Evolutionary conservation across 2,797 vertebrate genomes (phyloP).

Genomic region (Notolepis coatsorum): DNA sequence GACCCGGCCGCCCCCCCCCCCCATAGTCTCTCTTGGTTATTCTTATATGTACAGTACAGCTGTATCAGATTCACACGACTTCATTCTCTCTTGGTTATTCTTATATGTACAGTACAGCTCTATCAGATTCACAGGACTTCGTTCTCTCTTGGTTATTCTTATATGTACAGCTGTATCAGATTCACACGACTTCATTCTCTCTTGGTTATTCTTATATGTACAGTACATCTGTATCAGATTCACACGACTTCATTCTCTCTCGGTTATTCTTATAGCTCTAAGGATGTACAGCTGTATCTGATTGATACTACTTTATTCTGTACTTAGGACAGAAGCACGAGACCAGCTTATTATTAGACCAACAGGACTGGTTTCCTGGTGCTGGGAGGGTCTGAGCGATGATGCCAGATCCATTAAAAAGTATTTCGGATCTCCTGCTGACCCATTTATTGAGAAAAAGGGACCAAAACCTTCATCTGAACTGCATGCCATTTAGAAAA

Average conservation of each 20-base stretch:
- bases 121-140: too few relatives aligned
- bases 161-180: too few relatives aligned
- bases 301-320: constrained; percentile 38
- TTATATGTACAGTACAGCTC: too few relatives aligned
- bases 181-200: too few relatives aligned
- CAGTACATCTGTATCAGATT: too few relatives aligned
- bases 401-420: constrained; percentile 5
- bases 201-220: too few relatives aligned
- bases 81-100: too few relatives aligned
- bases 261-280: constrained; percentile 44
- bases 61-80: constrained; percentile 44
- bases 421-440: constrained; percentile 45
- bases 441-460: constrained; percentile 36
- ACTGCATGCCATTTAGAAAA: constrained; percentile 46
- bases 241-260: too few relatives aligned
- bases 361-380: constrained; percentile 47
- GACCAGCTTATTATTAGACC: constrained; percentile 18
- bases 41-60: constrained; percentile 48
- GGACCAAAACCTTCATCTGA: constrained; percentile 61
- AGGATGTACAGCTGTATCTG: constrained; percentile 48
- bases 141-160: too few relatives aligned
- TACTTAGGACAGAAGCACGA: constrained; percentile 44
- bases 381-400: constrained; percentile 44
- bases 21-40: constrained; percentile 37
- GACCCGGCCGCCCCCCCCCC: constrained; percentile 9